Evolutionary conservation across 2,888 invertebrate species (phyloP), one percentile per base, ranked within the genome.

Genomic region (Enchytraeus crypticus): DNA sequence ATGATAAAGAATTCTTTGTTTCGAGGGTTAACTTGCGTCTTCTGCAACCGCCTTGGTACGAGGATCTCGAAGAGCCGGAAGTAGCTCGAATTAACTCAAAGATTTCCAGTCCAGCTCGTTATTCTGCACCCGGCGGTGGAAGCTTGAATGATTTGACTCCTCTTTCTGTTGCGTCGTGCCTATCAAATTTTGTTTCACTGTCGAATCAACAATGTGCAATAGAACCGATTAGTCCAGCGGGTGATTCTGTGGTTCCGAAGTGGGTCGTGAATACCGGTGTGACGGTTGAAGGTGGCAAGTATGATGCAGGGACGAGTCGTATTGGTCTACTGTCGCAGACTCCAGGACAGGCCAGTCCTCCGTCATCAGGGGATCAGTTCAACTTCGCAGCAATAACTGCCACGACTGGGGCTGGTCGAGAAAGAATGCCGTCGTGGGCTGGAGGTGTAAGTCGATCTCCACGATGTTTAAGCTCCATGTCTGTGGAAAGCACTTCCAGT

Each of bases 11-110:
- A 26, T 18, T n/a, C 23, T 54, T 32, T 32, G 90, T 92, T 64
- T 88, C 90, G 74, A 84, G 96, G 45, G 91, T 95, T 3, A 92
- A 93, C 77, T 82, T 97, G 63, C 85, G 97, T 29, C 84, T 97
- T 30, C 82, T 95, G 68, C 85, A 88, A 74, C 92, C 95, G 21
- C 96, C 96, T 0, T 97, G 96, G 96, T 90, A 88, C 82, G 97
- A 96, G 73, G 96, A 97, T 80, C 79, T 96, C 63, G 90, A 76
- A 55, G 77, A 76, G 33, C 51, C 53, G 3, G 64, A 66, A 34
- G 59, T 65, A 3, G 63, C 51, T 32, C 32, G 61, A 26, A 54
- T 64, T 49, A 64, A 8, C 11, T 38, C 38, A 38, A 38, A 38
- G 8, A 18, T 38, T 18, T 8, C 38, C 8, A 18, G 8, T 8